Conservation (phyloP, 2,888 invertebrate species). For the Temnothorax unifasciatus region DNA sequence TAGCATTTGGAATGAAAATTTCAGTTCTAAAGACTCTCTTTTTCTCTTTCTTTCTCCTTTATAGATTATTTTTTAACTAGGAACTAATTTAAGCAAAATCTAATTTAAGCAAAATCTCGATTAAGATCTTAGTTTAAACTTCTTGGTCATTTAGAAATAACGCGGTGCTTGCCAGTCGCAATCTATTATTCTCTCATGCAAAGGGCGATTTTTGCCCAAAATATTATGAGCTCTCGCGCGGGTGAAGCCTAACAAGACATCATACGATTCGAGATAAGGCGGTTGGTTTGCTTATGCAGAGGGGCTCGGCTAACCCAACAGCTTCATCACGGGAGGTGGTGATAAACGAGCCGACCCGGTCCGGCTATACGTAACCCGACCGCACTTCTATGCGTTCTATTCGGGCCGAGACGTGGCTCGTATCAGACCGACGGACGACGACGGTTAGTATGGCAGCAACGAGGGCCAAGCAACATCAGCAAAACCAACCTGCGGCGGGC, state of each 20-base stretch:
- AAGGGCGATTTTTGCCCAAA: background rate
- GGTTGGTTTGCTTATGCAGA: slow-evolving; percentile 75
- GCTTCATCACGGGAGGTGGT: slow-evolving; percentile 78
- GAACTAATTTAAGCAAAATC: background rate
- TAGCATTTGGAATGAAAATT: background rate
- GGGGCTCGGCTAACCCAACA: slow-evolving; percentile 74
- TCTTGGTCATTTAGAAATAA: background rate
- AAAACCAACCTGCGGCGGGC: slow-evolving; percentile 32
- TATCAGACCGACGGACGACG: slow-evolving; percentile 43
- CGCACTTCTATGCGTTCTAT: slow-evolving; percentile 73
- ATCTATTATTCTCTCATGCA: background rate
- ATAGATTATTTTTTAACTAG: background rate
- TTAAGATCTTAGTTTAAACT: background rate
- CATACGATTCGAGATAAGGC: slow-evolving; percentile 75
- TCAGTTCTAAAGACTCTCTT: background rate
- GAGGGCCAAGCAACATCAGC: slow-evolving; percentile 55
- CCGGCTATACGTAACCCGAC: slow-evolving; percentile 73
- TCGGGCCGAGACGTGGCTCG: slow-evolving; percentile 49
- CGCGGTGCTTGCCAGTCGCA: background rate
- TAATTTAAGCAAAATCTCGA: background rate
- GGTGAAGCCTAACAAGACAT: slow-evolving; percentile 72
- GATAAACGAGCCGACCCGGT: slow-evolving; percentile 74
- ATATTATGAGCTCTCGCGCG: background rate
- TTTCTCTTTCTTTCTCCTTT: background rate
- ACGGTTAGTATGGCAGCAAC: slow-evolving; percentile 57